A percentile compares a stretch with the other conserved stretches of the same genome.
These are phyloP conservation scores for Zoroaster sp. DNA, from an alignment of 53 echinoderm and acorn worm genomes.

Conservation along the genomic window DNA sequence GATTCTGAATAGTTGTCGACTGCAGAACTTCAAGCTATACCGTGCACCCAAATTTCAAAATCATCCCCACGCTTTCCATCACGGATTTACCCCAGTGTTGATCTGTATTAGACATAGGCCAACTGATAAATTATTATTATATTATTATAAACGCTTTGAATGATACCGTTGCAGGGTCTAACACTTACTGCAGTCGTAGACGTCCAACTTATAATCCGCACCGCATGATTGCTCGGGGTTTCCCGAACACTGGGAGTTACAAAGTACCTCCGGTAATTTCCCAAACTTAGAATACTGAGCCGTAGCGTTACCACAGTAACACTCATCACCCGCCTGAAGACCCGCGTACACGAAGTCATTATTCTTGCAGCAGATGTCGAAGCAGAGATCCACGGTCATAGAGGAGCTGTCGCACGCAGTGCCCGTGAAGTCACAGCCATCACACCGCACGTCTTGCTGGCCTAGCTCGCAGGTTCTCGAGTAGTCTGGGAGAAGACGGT, in stretches of 20 bases:
- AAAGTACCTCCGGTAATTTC: not conserved
- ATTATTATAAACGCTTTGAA: too few relatives aligned
- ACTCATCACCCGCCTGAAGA: conserved; percentile 52
- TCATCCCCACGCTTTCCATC: too few relatives aligned
- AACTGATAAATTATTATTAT: too few relatives aligned
- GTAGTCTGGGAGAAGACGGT: conserved; percentile 55
- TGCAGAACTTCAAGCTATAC: too few relatives aligned
- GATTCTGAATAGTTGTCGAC: too few relatives aligned
- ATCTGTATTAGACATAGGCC: too few relatives aligned
- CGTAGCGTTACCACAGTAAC: conserved; percentile 59
- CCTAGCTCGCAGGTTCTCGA: not conserved
- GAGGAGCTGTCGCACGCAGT: conserved; percentile 33
- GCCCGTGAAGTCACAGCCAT: conserved; percentile 59
- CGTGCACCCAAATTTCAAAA: too few relatives aligned
- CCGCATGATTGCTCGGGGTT: conserved; percentile 58
- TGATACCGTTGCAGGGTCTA: too few relatives aligned
- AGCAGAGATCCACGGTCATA: conserved; percentile 50
- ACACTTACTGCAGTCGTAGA: conserved; percentile 71
- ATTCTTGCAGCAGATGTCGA: conserved; percentile 60
- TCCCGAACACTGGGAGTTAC: conserved; percentile 52
- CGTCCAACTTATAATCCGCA: conserved; percentile 59
- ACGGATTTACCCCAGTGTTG: too few relatives aligned
- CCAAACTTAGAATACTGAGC: not conserved
- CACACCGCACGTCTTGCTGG: not conserved
- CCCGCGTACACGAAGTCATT: conserved; percentile 54